These are phyloP conservation scores for Dendroctonus ponderosae DNA, from an alignment of 1,140 invertebrate species.

Conservation along the genomic window DNA sequence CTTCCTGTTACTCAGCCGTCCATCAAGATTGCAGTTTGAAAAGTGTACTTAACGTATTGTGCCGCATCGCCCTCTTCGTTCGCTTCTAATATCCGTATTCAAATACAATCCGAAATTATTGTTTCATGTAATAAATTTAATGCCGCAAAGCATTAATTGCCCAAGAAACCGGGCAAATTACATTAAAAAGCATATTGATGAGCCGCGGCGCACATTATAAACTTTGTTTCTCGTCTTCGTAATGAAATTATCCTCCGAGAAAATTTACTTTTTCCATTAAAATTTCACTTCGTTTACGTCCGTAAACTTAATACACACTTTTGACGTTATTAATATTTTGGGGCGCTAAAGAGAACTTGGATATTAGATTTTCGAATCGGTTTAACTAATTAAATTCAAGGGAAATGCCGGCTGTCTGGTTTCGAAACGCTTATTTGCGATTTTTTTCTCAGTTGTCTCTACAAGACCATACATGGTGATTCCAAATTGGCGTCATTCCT, in stretches of 20 bases:
- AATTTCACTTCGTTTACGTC: constrained; percentile 33
- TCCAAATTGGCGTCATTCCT: too few species aligned
- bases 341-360: constrained; percentile 10
- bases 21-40: too few species aligned
- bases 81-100: not conserved
- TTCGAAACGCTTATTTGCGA: too few species aligned
- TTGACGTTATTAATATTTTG: constrained; percentile 29
- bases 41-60: too few species aligned
- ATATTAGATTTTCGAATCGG: constrained; percentile 13
- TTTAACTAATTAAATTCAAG: constrained; percentile 8
- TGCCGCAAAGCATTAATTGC: constrained; percentile 41
- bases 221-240: constrained; percentile 36
- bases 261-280: constrained; percentile 38
- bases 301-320: constrained; percentile 32
- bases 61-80: too few species aligned
- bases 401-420: too few species aligned
- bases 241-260: constrained; percentile 35
- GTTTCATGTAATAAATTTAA: constrained; percentile 44
- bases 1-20: too few species aligned
- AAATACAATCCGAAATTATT: constrained; percentile 32
- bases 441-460: too few species aligned
- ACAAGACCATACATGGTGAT: too few species aligned
- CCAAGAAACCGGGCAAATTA: constrained; percentile 38
- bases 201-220: constrained; percentile 37
- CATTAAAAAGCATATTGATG: constrained; percentile 42